phyloP scores from a whole-genome alignment of 2,797 vertebrate genomes.

The Phoebastria nigripes region DNA sequence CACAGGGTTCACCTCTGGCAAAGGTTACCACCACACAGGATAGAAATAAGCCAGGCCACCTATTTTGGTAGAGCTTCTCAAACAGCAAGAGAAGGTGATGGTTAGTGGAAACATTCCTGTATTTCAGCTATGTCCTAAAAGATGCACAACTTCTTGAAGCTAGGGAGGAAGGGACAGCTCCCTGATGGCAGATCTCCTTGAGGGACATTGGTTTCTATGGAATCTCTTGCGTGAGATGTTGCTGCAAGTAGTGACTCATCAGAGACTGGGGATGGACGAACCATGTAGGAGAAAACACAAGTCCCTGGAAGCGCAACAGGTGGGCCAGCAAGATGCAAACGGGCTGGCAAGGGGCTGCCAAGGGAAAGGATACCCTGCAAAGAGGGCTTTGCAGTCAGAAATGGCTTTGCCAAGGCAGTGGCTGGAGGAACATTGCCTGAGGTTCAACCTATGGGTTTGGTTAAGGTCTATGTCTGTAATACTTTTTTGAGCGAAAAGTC shows the following conservation, averaged over 20 bases:
- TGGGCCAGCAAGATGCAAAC: background rate
- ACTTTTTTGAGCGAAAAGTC: background rate
- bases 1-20: background rate
- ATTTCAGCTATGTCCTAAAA: fast-evolving
- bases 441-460: fast-evolving
- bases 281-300: background rate
- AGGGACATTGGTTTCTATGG: background rate
- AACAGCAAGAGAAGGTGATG: background rate
- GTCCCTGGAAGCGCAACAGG: background rate
- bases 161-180: background rate
- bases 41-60: background rate
- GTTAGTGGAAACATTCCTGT: background rate
- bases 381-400: background rate
- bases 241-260: fast-evolving
- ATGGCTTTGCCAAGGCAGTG: background rate
- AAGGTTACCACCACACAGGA: background rate
- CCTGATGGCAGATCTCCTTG: background rate
- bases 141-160: background rate
- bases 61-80: background rate
- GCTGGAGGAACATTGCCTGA: background rate
- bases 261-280: background rate
- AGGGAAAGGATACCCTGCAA: background rate
- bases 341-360: background rate
- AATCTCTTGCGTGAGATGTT: background rate
- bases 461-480: background rate